These are phyloP conservation scores for Chorisops tibialis DNA, from an alignment of 2,888 invertebrate genomes.

Conservation along the genomic window DNA sequence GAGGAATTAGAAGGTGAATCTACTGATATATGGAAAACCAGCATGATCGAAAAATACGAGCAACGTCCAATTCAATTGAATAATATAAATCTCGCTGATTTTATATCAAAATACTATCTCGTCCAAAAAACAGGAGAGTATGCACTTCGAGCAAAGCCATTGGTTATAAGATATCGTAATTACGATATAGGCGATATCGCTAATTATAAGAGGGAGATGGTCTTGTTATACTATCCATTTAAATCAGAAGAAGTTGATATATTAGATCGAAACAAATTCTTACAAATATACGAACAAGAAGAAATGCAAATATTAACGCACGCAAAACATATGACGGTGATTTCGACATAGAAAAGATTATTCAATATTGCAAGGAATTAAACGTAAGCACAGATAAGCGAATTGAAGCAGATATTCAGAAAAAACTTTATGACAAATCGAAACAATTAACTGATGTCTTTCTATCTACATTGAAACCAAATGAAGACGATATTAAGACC, in stretches of 20 bases:
- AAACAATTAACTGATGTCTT: no score
- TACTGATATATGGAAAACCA: not conserved
- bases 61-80: not conserved
- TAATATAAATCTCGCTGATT: not conserved
- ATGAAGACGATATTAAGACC: no score
- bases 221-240: not conserved
- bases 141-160: no score
- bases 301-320: no score
- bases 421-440: no score
- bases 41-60: not conserved
- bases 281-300: not conserved
- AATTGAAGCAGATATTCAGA: no score
- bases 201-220: not conserved
- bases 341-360: no score
- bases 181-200: not conserved
- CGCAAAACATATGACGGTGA: no score
- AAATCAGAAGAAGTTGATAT: not conserved
- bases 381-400: no score
- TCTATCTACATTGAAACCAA: no score
- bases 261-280: not conserved
- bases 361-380: no score
- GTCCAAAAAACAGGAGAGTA: not conserved
- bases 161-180: not conserved
- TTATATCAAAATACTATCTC: not conserved
- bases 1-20: constrained; percentile 34